Percentiles rank a stretch among this genome's conserved stretches.
These are phyloP conservation scores for Camponotus floridanus DNA, from an alignment of 1,140 invertebrate species.

Conservation along the genomic window DNA sequence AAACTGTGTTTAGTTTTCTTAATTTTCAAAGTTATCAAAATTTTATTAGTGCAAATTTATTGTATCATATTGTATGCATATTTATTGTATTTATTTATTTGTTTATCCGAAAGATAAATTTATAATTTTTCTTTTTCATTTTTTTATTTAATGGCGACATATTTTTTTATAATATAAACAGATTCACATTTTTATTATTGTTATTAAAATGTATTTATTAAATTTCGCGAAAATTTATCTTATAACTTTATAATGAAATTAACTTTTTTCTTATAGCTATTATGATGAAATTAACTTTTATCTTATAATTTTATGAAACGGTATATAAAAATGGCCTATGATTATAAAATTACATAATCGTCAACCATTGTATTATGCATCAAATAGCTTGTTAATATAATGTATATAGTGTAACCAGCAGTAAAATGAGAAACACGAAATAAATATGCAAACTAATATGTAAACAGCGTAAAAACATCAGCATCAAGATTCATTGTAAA, in stretches of 20 bases:
- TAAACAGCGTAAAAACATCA: background rate
- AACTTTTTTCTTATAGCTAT: too few relatives aligned
- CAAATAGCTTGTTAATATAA: background rate
- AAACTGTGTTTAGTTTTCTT: background rate
- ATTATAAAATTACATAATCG: background rate
- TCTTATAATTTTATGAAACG: background rate
- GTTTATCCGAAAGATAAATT: too few relatives aligned
- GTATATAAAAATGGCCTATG: background rate
- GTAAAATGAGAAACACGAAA: conserved; percentile 6
- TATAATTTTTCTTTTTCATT: background rate
- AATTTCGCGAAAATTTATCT: background rate
- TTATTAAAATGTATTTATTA: background rate
- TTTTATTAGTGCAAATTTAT: background rate
- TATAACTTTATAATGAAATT: background rate
- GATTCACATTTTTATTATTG: background rate
- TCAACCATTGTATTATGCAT: background rate
- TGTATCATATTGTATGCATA: background rate
- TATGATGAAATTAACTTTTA: background rate
- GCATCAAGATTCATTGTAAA: conserved; percentile 9
- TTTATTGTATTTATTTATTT: background rate
- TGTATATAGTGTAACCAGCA: too few relatives aligned
- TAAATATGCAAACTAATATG: background rate
- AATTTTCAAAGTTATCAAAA: background rate
- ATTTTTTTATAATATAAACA: background rate
- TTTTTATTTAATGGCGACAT: background rate